Base-by-base conservation (phyloP, 2,888 invertebrate species). In the Ophioninae sp. region DNA sequence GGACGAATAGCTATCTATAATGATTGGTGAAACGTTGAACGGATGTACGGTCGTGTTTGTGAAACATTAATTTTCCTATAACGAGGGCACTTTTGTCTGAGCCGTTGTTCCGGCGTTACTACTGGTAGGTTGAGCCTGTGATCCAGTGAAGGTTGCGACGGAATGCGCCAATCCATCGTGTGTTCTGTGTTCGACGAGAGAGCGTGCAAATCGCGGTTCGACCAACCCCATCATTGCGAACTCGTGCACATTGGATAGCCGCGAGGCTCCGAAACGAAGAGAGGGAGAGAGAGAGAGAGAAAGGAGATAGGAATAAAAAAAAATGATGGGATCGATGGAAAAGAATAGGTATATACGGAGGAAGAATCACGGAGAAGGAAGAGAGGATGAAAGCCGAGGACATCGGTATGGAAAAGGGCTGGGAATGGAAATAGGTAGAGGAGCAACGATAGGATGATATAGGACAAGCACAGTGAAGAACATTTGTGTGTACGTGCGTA, bases 91-190 rank as follows among this genome's bases (percentile, higher is more conserved):
- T 70, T 70, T 70, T 39, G 8, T 20, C 7, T 13, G 39, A 20
- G 37, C 21, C 23, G 30, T 57, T 56, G 20, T 20, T n/a, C 10
- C 50, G 13, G 10, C 20, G 21, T 70, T 59, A 57, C 39, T 72
- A 20, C 70, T 59, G 20, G 59, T 72, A 13, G 5, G 21, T 10
- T 23, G 13, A 10, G 20, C 44, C 20, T 41, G 21, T 23, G 1
- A 10, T 41, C 20, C 59, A n/a, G 59, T 39, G 41, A 61, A 37
- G 61, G 72, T n/a, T 21, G 57, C 72, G 59, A 72, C 17, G 61
- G 72, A 72, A 72, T 72, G 61, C 23, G 72, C 61, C 72, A 21
- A 83, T 83, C 68, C 72, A 72, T 44, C 44, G 44, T 44, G 44
- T 44, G 44, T n/a, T n/a, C 44, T 67, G 65, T 76, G 61, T 68